Evolutionary conservation across 2,797 vertebrate genomes (phyloP).

Genomic region (Echeneis naucrates): DNA sequence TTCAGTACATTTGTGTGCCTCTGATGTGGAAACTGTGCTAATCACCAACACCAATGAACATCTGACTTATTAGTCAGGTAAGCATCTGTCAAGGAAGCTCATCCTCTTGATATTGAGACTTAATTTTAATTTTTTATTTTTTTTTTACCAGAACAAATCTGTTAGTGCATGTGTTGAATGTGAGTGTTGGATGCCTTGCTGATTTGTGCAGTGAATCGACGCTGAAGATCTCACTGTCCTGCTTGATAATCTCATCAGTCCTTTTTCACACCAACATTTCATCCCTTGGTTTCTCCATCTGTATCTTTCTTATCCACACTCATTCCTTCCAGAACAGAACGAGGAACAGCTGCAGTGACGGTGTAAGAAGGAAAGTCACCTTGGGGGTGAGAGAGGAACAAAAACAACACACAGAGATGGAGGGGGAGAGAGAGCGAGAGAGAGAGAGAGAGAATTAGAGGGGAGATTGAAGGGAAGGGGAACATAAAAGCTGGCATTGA

Average conservation of each 20-base stretch:
- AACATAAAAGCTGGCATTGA: constrained; percentile 57
- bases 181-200: constrained; percentile 32
- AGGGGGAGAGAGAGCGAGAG: constrained; percentile 33
- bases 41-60: constrained; percentile 65
- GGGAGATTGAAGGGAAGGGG: constrained; percentile 54
- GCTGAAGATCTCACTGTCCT: constrained; percentile 50
- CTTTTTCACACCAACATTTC: constrained; percentile 48
- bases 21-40: constrained; percentile 63
- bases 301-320: constrained; percentile 74
- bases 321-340: constrained; percentile 76
- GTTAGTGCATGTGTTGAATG: neutral
- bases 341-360: constrained; percentile 79
- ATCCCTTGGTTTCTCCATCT: constrained; percentile 50
- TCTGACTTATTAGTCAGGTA: constrained; percentile 59
- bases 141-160: constrained; percentile 40
- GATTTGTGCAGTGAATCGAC: constrained; percentile 49
- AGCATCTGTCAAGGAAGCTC: constrained; percentile 44
- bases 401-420: constrained; percentile 37
- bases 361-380: constrained; percentile 83
- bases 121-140: constrained; percentile 25
- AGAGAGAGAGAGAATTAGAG: constrained; percentile 28
- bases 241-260: constrained; percentile 65
- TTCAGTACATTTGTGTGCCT: constrained; percentile 30
- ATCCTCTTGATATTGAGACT: constrained; percentile 34
- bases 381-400: constrained; percentile 75